These are phyloP conservation scores for Cantharis rustica DNA, from an alignment of 2,888 invertebrate genomes.

Conservation along the genomic window DNA sequence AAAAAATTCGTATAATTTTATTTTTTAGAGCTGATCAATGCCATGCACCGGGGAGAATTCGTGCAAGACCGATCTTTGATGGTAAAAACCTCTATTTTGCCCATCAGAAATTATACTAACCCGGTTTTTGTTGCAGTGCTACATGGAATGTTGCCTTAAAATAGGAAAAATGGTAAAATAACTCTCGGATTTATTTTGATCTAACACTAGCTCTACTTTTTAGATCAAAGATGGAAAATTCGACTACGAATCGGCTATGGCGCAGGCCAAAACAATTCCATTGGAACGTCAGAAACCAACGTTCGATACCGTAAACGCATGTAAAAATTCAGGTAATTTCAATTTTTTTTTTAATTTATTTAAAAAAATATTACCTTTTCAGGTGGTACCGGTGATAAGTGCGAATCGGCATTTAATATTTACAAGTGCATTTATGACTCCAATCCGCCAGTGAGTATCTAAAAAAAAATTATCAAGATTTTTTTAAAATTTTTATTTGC, in stretches of 20 bases:
- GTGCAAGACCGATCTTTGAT: conserved; percentile 29
- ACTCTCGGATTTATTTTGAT: neutral
- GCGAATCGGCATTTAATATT: conserved; percentile 10
- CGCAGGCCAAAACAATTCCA: conserved; percentile 12
- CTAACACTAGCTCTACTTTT: neutral
- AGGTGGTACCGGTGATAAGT: conserved; percentile 8
- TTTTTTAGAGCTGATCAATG: conserved; percentile 35
- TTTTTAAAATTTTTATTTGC: neutral
- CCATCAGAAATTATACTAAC: conserved; percentile 18
- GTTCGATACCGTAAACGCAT: neutral
- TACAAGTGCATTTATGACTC: conserved; percentile 24
- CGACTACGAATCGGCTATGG: neutral
- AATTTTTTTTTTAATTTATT: neutral
- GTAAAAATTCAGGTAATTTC: conserved; percentile 16
- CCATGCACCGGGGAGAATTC: conserved; percentile 37
- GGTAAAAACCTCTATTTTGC: conserved; percentile 21
- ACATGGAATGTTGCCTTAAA: conserved; percentile 56
- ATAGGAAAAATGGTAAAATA: conserved; percentile 59
- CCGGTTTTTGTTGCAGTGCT: conserved; percentile 55
- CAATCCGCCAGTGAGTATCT: conserved; percentile 15
- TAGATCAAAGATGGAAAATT: conserved; percentile 21
- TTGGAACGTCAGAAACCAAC: neutral
- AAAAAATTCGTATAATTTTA: neutral
- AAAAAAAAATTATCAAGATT: too few relatives aligned
- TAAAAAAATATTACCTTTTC: too few relatives aligned